Base-by-base conservation (phyloP, 2,113 vertebrate species). In the Baryphthengus martii region DNA sequence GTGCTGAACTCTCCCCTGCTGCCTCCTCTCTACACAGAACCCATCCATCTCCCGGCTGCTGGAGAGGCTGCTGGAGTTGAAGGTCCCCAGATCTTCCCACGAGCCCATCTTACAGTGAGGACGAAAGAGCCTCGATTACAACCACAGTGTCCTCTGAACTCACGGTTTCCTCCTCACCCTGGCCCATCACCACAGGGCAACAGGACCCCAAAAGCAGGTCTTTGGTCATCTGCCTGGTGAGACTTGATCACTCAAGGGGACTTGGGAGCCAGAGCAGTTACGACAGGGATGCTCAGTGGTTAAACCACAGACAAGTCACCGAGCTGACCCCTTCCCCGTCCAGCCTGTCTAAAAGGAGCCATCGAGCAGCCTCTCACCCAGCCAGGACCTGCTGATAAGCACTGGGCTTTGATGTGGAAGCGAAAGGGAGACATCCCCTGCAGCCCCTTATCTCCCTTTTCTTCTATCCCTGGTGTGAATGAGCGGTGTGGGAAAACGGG, bases 201-300 rank as follows among this genome's bases (percentile, higher is more conserved):
- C 12, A 49, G 56, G 45, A n/a, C 9, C 73, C 47, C 25, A 6
- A 74, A 26, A 74, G 40, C n/a, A 29, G 50, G 84, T 76, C 84
- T 50, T 18, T 23, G 56, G 29, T 11, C 1, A 0, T 8, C 24
- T 1, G 2, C 10, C 24, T 55, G 24, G 18, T 0, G 3, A 52
- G 63, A 24, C 37, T 77, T 1, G 0, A 13, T 68, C 86, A 13
- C 55, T 37, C 65, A 23, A 37, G 37, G 37, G 39, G 4, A 11
- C 4, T 1, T 7, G 40, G 16, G n/a, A 55, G 33, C 13, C 74
- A 73, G 6, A 50, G 45, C 0, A 2, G 37, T 33, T 17, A 2
- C 8, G 16, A 0, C 28, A 45, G 37, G 29, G 56, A 26, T 71
- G 44, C 25, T 75, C 56, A 7, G 53, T 2, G 67, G 13, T 77